A percentile compares a stretch with the other conserved stretches of the same genome.
Conservation (phyloP, 2,888 invertebrate species). For the Crematogaster levior region DNA sequence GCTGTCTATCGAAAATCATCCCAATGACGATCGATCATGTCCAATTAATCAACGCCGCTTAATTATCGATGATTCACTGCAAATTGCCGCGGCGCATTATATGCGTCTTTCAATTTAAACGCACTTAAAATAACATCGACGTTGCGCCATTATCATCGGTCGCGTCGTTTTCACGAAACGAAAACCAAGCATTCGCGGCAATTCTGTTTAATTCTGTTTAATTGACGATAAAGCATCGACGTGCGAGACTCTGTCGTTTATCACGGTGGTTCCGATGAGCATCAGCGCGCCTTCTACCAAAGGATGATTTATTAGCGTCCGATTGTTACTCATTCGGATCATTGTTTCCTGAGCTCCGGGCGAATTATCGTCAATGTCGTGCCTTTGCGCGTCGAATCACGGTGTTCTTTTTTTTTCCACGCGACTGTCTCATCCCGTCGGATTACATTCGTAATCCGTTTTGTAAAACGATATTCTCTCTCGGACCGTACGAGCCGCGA, state of each 20-base stretch:
- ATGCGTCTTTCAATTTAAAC: background rate
- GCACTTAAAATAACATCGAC: slow-evolving; percentile 3
- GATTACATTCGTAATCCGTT: slow-evolving; percentile 22
- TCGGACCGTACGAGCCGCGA: background rate
- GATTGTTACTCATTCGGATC: slow-evolving; percentile 16
- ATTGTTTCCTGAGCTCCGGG: slow-evolving; percentile 9
- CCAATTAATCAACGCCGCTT: slow-evolving; percentile 61
- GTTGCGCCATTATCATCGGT: background rate
- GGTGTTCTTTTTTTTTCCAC: background rate
- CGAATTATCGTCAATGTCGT: background rate
- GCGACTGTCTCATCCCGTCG: background rate
- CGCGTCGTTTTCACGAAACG: background rate
- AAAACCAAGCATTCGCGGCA: background rate
- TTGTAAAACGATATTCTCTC: background rate
- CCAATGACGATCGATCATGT: slow-evolving; percentile 10
- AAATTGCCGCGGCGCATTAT: slow-evolving; percentile 50
- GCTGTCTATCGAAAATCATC: slow-evolving; percentile 34
- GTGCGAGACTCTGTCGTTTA: slow-evolving; percentile 1
- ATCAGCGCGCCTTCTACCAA: background rate
- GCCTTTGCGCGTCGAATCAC: background rate
- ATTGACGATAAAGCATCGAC: slow-evolving; percentile 26
- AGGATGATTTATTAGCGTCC: slow-evolving; percentile 21
- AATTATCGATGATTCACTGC: slow-evolving; percentile 68
- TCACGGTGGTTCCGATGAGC: background rate
- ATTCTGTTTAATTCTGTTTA: background rate